Conservation (phyloP, 1,140 invertebrate species). For the Coelopa frigida region DNA sequence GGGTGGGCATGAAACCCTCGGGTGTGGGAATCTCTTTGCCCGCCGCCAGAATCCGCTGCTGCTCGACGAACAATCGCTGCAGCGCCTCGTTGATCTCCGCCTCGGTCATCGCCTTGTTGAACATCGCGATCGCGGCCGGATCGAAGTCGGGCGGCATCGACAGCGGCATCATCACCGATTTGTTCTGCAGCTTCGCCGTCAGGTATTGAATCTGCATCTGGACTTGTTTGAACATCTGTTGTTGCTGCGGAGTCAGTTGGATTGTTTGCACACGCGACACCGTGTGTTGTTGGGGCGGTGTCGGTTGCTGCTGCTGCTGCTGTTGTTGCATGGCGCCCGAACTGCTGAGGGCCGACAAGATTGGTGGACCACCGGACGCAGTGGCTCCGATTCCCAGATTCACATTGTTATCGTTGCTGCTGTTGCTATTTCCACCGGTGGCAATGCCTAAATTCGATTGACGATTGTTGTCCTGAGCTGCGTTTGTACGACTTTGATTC, state of each 20-base stretch:
- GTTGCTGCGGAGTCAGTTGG: conserved; percentile 54
- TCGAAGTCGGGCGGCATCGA: conserved; percentile 32
- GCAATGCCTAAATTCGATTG: too few relatives aligned
- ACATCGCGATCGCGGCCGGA: conserved; percentile 28
- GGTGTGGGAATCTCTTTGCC: conserved; percentile 56
- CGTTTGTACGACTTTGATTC: too few relatives aligned
- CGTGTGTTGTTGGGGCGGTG: conserved; percentile 27
- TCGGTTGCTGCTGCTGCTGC: conserved; percentile 15
- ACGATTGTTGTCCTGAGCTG: too few relatives aligned
- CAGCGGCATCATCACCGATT: conserved; percentile 27
- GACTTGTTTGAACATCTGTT: conserved; percentile 53
- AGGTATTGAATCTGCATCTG: conserved; percentile 55
- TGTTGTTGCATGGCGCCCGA: conserved; percentile 1
- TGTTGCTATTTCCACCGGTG: conserved; percentile 47
- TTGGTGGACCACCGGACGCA: background rate
- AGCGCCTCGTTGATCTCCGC: conserved; percentile 46
- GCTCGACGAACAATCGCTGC: conserved; percentile 52
- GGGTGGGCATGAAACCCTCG: conserved; percentile 27
- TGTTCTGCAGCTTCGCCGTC: conserved; percentile 46
- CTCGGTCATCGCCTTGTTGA: conserved; percentile 42
- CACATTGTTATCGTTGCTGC: conserved; percentile 48
- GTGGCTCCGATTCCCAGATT: too few relatives aligned
- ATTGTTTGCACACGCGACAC: conserved; percentile 53
- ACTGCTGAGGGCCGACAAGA: background rate
- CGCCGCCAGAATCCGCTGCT: conserved; percentile 55